Base-by-base conservation (phyloP, 2,113 vertebrate genomes). In the Campylomormyrus tamandua region DNA sequence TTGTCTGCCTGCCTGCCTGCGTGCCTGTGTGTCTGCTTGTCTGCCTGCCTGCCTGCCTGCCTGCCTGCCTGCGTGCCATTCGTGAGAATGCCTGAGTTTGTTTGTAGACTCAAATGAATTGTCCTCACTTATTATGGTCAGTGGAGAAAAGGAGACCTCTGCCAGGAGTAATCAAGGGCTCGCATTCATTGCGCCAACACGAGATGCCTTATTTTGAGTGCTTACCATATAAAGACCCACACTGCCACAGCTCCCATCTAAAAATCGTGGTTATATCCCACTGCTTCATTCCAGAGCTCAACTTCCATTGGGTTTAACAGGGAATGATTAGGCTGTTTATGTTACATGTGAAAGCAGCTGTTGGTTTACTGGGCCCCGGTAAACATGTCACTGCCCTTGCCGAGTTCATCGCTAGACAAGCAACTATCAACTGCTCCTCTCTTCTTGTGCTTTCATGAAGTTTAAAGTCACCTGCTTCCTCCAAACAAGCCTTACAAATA, bases 81-180 rank as follows among this genome's bases (percentile, higher is more conserved):
- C 24, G 17, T 52, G 84, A 27, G 85, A 90, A 49, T 56, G 42
- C 17, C 31, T 48, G 74, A 31, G 42, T 35, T 91, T 86, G 48
- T 92, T 90, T 88, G 42, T 85, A 90, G 53, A 87, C 66, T 83
- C 27, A 24, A 49, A n/a, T 66, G 35, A 87, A 24, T 56, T 91
- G 74, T 92, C 91, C 91, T 49, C 91, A 90, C 89, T 91, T 89
- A 58, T 90, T 90, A 86, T 89, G 85, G 84, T 87, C 87, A 89
- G 90, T 50, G 88, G 27, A 91, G 88, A 88, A 58, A 58, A 27
- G 58, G 50, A 58, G 39, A 56, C 52, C 70, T 39, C 89, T 52
- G 42, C 53, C 24, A 66, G 56, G 19, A 3, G 50, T 35, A 53
- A n/a, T 24, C 52, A 62, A 45, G 49, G 84, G 24, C 31, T 27